These are phyloP conservation scores for Galago senegalensis DNA, from an alignment of 2,797 vertebrate species.

Conservation along the genomic window DNA sequence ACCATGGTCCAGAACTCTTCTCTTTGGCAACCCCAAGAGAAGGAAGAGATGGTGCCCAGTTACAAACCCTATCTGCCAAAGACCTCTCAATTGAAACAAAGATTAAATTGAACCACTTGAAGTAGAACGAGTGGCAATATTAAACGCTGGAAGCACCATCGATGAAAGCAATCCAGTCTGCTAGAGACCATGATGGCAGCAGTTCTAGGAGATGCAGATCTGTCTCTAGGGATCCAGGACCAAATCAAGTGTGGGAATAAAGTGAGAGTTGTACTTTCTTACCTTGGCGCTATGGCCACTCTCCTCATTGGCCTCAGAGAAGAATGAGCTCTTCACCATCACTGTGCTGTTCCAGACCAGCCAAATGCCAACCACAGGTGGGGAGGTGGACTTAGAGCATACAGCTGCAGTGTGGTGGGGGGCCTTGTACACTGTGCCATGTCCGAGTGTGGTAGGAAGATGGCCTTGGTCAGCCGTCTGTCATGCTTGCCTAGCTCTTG, in stretches of 20 bases:
- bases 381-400: background rate
- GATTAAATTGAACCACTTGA: slow-evolving; percentile 56
- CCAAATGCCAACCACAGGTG: background rate
- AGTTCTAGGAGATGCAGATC: slow-evolving; percentile 44
- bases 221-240: slow-evolving; percentile 66
- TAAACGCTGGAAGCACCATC: background rate
- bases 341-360: slow-evolving; percentile 4
- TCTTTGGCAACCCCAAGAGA: slow-evolving; percentile 74
- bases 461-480: background rate
- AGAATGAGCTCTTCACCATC: background rate
- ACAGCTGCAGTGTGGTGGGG: background rate
- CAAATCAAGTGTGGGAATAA: slow-evolving; percentile 57
- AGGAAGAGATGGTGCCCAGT: slow-evolving; percentile 66
- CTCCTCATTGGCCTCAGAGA: background rate
- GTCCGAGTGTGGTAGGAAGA: background rate
- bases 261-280: slow-evolving; percentile 58
- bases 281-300: background rate
- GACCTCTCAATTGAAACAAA: slow-evolving; percentile 15
- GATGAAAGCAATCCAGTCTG: background rate
- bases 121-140: slow-evolving; percentile 43
- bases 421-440: fast-evolving
- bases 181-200: background rate
- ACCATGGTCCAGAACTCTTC: slow-evolving; percentile 67
- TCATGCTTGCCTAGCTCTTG: background rate
- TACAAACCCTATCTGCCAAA: background rate